Conservation (phyloP, 2,113 vertebrate genomes). For the Glaucomys volans region DNA sequence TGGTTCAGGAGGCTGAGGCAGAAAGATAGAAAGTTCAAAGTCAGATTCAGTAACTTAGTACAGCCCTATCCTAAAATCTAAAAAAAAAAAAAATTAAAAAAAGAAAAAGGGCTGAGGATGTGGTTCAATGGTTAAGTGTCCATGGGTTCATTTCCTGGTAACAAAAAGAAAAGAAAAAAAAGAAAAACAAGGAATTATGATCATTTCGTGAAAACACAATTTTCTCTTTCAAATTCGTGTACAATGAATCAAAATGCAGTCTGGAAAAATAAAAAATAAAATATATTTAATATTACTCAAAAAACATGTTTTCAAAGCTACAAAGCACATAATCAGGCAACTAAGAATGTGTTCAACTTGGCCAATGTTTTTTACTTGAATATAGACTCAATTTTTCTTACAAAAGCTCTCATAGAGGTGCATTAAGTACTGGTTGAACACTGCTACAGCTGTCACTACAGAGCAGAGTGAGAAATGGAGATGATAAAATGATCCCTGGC, state of each 20-base stretch:
- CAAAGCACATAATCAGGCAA: not conserved
- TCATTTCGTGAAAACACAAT: not conserved
- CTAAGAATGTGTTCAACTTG: not conserved
- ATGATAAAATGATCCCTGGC: not conserved
- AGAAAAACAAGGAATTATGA: not conserved
- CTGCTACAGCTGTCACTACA: too few species aligned
- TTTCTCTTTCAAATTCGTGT: conserved; percentile 49
- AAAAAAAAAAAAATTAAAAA: too few species aligned
- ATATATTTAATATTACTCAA: too few species aligned
- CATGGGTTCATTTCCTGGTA: too few species aligned
- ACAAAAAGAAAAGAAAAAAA: not conserved
- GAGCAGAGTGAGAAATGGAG: not conserved
- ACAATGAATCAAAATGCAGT: too few species aligned
- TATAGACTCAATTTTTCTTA: not conserved
- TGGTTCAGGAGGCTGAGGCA: too few species aligned
- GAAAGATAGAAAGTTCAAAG: too few species aligned
- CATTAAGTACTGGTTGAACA: not conserved
- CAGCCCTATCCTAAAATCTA: too few species aligned
- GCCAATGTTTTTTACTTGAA: not conserved
- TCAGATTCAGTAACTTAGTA: too few species aligned
- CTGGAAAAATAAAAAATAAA: too few species aligned
- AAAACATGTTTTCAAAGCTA: conserved; percentile 2
- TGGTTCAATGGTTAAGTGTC: too few species aligned
- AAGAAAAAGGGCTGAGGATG: too few species aligned
- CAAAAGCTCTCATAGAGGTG: not conserved